phyloP scores from a whole-genome alignment of 2,113 vertebrate species.

The Calidris pygmaea region DNA sequence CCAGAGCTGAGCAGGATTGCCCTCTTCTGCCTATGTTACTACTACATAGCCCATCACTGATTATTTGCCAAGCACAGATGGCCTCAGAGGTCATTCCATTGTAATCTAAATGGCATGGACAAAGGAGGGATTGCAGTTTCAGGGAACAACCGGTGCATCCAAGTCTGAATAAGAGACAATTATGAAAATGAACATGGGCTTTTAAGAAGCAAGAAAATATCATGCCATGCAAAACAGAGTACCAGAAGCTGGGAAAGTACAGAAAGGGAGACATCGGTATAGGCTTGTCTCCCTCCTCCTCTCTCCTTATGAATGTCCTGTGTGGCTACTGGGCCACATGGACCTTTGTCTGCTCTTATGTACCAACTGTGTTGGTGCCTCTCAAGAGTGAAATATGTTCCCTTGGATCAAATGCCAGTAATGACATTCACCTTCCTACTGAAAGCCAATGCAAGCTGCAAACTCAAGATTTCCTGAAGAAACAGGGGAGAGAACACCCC shows the following conservation, averaged over 20 bases:
- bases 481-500: background rate
- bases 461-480: background rate
- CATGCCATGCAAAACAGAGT: background rate
- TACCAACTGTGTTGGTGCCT: accelerated
- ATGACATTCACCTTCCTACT: background rate
- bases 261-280: background rate
- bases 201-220: background rate
- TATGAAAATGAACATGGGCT: background rate
- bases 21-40: background rate
- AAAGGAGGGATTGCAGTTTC: background rate
- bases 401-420: background rate
- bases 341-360: background rate
- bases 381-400: background rate
- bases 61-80: background rate
- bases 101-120: background rate
- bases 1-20: background rate
- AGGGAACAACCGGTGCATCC: background rate
- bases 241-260: background rate
- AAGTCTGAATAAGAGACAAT: background rate
- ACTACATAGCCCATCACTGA: background rate
- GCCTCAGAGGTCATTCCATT: background rate
- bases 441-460: background rate
- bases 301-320: background rate
- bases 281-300: background rate
- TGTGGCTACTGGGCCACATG: too few species aligned